These are phyloP conservation scores for Hyaena hyaena DNA, from an alignment of 2,113 vertebrate species.

Conservation along the genomic window DNA sequence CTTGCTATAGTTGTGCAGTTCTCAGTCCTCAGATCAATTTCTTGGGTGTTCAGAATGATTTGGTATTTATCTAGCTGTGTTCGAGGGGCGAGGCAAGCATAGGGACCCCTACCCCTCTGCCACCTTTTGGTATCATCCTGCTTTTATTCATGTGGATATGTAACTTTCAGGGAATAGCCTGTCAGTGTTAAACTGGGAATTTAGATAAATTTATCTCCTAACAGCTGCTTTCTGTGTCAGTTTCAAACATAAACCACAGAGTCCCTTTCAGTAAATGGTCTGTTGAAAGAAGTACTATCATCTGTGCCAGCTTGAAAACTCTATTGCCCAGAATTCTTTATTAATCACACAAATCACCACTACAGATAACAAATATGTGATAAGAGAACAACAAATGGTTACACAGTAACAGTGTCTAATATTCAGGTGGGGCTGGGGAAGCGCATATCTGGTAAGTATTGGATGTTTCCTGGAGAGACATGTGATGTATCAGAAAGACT, in stretches of 20 bases:
- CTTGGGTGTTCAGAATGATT: too few relatives aligned
- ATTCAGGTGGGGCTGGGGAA: rapidly evolving
- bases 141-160: neutral
- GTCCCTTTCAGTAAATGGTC: neutral
- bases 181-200: neutral
- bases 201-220: neutral
- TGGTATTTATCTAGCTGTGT: too few relatives aligned
- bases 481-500: neutral
- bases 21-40: too few relatives aligned
- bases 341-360: neutral
- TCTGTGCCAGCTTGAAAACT: neutral
- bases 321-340: neutral
- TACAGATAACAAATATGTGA: neutral
- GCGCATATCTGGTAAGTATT: too few relatives aligned
- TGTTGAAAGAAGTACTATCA: neutral
- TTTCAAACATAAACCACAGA: slow-evolving; percentile 17
- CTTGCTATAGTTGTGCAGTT: too few relatives aligned
- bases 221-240: neutral
- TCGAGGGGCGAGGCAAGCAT: too few relatives aligned
- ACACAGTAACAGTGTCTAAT: neutral
- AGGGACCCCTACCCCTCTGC: too few relatives aligned
- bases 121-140: neutral
- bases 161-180: neutral
- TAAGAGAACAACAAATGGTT: neutral
- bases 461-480: neutral